phyloP scores from a whole-genome alignment of 2,888 invertebrate genomes.

The Hemaris fuciformis region DNA sequence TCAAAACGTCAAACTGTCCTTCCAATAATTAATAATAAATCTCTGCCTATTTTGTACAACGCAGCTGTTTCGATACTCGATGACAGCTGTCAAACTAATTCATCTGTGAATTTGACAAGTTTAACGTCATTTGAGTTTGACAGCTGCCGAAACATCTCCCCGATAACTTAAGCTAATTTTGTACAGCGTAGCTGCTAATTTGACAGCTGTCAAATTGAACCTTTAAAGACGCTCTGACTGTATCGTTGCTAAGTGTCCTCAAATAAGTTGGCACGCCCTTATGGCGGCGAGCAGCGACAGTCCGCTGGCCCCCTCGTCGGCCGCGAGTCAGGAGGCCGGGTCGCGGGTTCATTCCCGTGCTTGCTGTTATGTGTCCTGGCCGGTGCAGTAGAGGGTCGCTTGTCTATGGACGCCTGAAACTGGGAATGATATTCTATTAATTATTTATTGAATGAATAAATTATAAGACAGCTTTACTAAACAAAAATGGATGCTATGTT shows the following conservation, averaged over 20 bases:
- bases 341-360: background rate
- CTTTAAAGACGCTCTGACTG: background rate
- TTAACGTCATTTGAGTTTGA: background rate
- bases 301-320: background rate
- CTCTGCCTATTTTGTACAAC: background rate
- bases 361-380: conserved; percentile 47
- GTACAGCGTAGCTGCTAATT: background rate
- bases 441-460: background rate
- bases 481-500: no score
- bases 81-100: background rate
- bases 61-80: background rate
- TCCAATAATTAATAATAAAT: no score
- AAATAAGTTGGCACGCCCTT: background rate
- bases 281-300: background rate
- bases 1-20: no score
- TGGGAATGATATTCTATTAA: conserved; percentile 9
- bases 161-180: no score
- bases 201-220: background rate
- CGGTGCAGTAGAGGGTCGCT: conserved; percentile 46
- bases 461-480: background rate
- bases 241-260: background rate
- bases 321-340: conserved; percentile 1
- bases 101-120: background rate
- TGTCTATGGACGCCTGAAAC: conserved; percentile 53
- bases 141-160: background rate